A percentile compares a stretch with the other conserved stretches of the same genome.
phyloP scores from a whole-genome alignment of 2,888 invertebrate species.

The Tenodera sinensis region DNA sequence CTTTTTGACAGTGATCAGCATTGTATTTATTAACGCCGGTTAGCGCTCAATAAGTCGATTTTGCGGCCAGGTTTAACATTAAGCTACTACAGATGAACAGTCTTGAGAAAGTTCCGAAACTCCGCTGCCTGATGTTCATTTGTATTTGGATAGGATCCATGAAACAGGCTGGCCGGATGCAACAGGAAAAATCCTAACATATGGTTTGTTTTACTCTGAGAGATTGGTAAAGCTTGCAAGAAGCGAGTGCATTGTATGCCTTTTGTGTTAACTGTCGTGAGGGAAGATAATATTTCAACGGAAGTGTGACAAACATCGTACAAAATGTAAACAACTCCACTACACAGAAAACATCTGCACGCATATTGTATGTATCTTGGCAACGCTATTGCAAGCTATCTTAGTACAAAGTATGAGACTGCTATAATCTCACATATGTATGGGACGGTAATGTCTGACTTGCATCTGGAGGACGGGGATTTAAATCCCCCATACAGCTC shows the following conservation, averaged over 20 bases:
- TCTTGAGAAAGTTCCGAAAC: not conserved
- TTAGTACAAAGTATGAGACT: too few species aligned
- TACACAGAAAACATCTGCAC: not conserved
- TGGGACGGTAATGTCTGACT: too few species aligned
- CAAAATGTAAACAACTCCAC: not conserved
- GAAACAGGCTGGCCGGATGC: not conserved
- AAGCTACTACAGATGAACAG: not conserved
- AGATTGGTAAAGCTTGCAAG: not conserved
- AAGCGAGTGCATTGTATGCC: not conserved
- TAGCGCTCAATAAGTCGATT: too few species aligned
- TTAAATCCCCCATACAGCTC: too few species aligned
- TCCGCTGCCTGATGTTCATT: too few species aligned
- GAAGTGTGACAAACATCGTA: not conserved
- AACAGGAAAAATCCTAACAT: not conserved
- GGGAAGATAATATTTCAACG: not conserved
- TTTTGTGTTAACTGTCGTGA: not conserved
- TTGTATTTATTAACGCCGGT: too few species aligned
- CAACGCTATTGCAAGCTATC: not conserved
- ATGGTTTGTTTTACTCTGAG: not conserved
- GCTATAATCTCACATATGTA: too few species aligned
- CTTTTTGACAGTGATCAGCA: too few species aligned
- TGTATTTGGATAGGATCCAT: not conserved
- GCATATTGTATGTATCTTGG: not conserved
- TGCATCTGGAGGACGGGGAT: too few species aligned
- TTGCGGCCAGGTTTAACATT: not conserved